Evolutionary conservation across 23 tunicate genomes (phyloP).

Genomic region (Diplosoma virens): DNA sequence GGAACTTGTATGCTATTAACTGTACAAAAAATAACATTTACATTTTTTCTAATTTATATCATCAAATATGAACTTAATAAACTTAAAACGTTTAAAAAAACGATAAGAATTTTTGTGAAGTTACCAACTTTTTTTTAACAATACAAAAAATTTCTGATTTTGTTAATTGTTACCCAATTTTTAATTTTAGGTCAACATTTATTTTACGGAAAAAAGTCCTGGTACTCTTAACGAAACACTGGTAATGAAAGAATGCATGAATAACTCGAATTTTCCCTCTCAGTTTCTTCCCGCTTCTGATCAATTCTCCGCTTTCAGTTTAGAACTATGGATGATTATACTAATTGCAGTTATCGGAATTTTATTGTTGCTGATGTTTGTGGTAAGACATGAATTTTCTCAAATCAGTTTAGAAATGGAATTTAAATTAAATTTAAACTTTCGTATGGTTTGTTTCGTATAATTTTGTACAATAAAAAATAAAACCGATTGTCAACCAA

Average conservation of each 20-base stretch:
- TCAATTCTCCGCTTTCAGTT: not conserved
- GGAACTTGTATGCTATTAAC: no score
- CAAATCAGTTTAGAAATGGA: no score
- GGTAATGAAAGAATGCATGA: conserved; percentile 58
- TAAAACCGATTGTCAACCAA: no score
- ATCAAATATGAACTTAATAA: no score
- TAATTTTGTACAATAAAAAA: not conserved
- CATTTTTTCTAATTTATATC: no score
- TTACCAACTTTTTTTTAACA: no score
- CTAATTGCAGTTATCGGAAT: not conserved
- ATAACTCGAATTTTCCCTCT: conserved; percentile 58
- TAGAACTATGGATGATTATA: not conserved
- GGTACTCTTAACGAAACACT: conserved; percentile 37
- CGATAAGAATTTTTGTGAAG: no score
- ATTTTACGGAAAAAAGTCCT: conserved; percentile 38
- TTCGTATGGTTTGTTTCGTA: not conserved
- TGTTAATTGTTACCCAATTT: no score
- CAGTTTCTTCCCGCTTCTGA: not conserved
- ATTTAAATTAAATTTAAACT: not conserved
- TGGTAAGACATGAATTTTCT: no score
- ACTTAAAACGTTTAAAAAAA: no score
- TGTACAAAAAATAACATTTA: no score
- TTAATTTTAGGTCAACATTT: conserved; percentile 54
- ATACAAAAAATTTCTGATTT: no score
- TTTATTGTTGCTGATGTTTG: not conserved